Evolutionary conservation across 2,888 invertebrate species (phyloP), one percentile per base, ranked within the genome.

Genomic region (Parnassius glacialis): DNA sequence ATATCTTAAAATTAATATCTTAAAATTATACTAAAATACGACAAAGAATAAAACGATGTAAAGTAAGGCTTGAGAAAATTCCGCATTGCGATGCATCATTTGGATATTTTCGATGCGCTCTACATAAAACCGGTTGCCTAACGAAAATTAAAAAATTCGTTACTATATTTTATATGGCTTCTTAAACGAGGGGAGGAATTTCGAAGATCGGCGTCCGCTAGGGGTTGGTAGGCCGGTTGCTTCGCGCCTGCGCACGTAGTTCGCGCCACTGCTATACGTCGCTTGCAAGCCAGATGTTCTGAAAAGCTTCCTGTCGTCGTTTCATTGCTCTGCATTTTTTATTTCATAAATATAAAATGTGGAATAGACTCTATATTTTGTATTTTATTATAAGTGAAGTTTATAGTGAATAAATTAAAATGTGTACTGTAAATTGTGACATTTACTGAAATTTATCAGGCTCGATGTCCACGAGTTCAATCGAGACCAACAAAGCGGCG

Each of bases 401-500:
- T 79, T 75, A 76, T 74, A 80, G 85, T 87, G 87, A 80, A 74
- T 84, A 82, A 81, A 74, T 73, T 81, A 84, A 76, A 75, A 88
- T 87, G 87, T 88, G 85, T 81, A 76, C 81, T 77, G 68, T 74
- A 81, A 81, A 84, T 75, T 79, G 84, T 84, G 84, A 81, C 74
- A 76, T 79, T 79, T 81, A 80, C 78, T 76, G 70, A 81, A 83
- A 85, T 81, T 83, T 87, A 85, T 88, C 81, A 87, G 87, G 88
- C 87, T 87, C 85, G 83, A 89, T 90, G 89, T 91, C 92, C 90
- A 91, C 92, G 90, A 90, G 90, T 91, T 90, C 90, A 90, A 80
- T 90, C 85, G 86, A 87, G 84, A 90, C 90, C 90, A 90, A 91
- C 91, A 90, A 90, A 90, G 92, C 92, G 92, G 92, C 92, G 91